phyloP scores from a whole-genome alignment of 2,888 invertebrate species.

The Seladonia tumulorum region DNA sequence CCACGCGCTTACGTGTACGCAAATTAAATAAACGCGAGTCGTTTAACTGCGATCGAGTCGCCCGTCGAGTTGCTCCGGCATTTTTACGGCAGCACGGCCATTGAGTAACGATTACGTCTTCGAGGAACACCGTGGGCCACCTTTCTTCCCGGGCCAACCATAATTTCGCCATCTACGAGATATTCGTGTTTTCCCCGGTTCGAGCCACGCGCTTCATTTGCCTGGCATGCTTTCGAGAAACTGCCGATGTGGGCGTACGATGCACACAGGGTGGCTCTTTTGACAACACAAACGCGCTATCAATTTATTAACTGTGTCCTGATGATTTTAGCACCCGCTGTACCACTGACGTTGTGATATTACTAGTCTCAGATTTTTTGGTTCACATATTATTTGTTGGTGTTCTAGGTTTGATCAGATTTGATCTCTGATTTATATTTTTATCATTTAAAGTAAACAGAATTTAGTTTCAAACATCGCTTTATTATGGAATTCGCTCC shows the following conservation, averaged over 20 bases:
- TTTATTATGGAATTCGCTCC: no score
- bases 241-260: neutral
- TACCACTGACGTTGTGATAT: no score
- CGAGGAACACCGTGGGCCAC: slow-evolving; percentile 9
- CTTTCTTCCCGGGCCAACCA: neutral
- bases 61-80: neutral
- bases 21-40: slow-evolving; percentile 42
- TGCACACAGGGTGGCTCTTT: neutral
- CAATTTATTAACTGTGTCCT: no score
- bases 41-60: slow-evolving; percentile 24
- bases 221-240: slow-evolving; percentile 17
- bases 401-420: no score
- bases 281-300: neutral
- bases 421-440: no score
- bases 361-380: no score
- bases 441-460: no score
- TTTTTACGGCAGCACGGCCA: slow-evolving; percentile 25
- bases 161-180: slow-evolving; percentile 33
- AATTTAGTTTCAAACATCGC: no score
- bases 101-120: slow-evolving; percentile 37
- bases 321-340: no score
- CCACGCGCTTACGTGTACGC: slow-evolving; percentile 34
- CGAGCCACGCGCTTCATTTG: slow-evolving; percentile 29
- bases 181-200: slow-evolving; percentile 31
- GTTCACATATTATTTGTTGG: no score